Evolutionary conservation across 2,113 vertebrate species (phyloP), one percentile per base, ranked within the genome.

Genomic region (Protobothrops flavoviridis): DNA sequence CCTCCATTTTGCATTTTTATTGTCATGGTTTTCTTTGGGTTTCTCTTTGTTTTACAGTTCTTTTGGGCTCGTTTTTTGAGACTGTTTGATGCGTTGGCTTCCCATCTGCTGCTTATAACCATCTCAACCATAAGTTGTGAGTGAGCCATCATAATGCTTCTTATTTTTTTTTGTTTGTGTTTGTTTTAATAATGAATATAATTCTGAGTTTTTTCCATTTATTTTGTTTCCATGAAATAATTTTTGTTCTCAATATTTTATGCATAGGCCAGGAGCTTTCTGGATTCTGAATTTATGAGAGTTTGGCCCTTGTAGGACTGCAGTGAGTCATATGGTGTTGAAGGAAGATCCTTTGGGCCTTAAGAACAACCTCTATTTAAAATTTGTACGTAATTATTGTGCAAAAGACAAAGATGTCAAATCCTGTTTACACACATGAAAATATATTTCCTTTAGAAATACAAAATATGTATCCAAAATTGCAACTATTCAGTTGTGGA

Each of bases 41-140:
- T 98, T 98, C 96, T 98, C 97, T 98, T 97, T 98, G 97, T 98
- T 98, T 98, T 98, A 97, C 98, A 98, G 98, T 99, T 98, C 98
- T 98, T 98, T 99, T 98, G 98, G 95, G 96, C 96, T 97, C 97
- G 96, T 97, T 96, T 97, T 97, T 97, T 97, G 98, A 96, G 97
- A 98, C 98, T 98, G 98, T 98, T 96, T 98, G 97, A 98, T 98
- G 97, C 96, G 97, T 98, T 98, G 98, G 96, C 98, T 98, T 97
- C 98, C 97, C 97, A 97, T 97, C 97, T 0, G 96, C 97, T 98
- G 98, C 97, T 97, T 96, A 96, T 97, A 97, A 96, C 97, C 96
- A 97, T 98, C 97, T 97, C 96, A 97, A 96, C 97, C 98, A 97
- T 98, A 97, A 98, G 96, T 97, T 95, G 98, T 98, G 98, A 98